Evolutionary conservation across 2,797 vertebrate species (phyloP).

Genomic region (Sebastes matsubarae): DNA sequence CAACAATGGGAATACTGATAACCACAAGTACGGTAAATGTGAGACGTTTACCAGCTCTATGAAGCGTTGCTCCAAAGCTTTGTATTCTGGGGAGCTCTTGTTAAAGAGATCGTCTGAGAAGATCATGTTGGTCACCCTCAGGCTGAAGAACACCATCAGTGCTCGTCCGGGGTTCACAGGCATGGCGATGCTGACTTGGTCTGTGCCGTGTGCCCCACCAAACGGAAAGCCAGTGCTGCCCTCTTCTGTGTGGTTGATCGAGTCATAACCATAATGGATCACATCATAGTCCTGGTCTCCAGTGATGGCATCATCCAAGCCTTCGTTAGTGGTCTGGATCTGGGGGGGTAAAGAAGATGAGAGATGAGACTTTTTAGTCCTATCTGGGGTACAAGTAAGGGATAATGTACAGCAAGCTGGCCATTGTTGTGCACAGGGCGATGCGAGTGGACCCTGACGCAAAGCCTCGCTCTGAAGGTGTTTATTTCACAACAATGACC

Average conservation of each 20-base stretch:
- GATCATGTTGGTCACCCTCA: conserved; percentile 97
- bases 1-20: neutral
- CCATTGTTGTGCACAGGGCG: too few relatives aligned
- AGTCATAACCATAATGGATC: conserved; percentile 55
- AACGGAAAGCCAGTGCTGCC: conserved; percentile 82
- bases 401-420: neutral
- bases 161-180: conserved; percentile 84
- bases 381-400: neutral
- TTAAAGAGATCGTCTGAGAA: conserved; percentile 98
- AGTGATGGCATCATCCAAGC: conserved; percentile 36
- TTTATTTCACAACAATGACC: too few relatives aligned
- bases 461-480: too few relatives aligned
- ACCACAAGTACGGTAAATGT: neutral
- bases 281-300: conserved; percentile 56
- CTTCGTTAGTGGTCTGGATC: conserved; percentile 47
- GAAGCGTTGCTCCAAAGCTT: conserved; percentile 94
- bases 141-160: conserved; percentile 96
- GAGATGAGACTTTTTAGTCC: neutral
- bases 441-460: too few relatives aligned
- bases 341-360: conserved; percentile 1
- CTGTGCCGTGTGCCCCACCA: conserved; percentile 78
- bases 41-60: conserved; percentile 89
- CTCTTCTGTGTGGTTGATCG: conserved; percentile 80
- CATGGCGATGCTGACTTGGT: conserved; percentile 82
- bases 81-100: conserved; percentile 96